Evolutionary conservation across 2,797 vertebrate species (phyloP).

Genomic region (Triplophysa bombifrons): DNA sequence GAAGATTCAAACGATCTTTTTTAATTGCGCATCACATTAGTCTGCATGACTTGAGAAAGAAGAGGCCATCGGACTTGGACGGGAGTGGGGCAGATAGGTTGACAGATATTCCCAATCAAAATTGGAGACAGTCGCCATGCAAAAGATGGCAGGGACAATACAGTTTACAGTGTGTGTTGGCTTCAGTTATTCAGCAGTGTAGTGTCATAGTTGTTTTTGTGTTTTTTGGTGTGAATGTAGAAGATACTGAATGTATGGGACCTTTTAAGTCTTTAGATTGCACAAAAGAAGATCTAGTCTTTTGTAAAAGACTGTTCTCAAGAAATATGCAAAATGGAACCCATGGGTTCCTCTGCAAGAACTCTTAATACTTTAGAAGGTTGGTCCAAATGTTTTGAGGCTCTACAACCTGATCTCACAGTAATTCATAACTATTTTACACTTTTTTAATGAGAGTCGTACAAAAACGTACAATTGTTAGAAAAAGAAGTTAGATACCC

Average conservation of each 20-base stretch:
- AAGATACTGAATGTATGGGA: neutral
- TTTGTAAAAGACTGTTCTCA: no score
- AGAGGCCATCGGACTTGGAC: constrained; percentile 23
- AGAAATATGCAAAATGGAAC: no score
- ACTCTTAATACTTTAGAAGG: neutral
- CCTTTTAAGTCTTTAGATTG: neutral
- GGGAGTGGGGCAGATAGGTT: neutral
- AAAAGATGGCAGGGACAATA: neutral
- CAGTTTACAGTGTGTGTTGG: neutral
- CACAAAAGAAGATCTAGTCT: no score
- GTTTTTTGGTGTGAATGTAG: neutral
- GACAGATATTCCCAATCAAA: constrained; percentile 28
- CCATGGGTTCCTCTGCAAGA: neutral
- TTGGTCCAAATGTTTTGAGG: no score
- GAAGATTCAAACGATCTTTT: constrained; percentile 55
- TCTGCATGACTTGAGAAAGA: constrained; percentile 52
- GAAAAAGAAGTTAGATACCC: no score
- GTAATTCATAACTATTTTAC: no score
- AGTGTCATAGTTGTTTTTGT: neutral
- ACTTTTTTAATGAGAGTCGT: no score
- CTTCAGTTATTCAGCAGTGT: neutral
- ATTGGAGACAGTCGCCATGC: constrained; percentile 13
- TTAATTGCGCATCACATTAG: constrained; percentile 55
- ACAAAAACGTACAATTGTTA: no score
- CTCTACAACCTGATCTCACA: no score